Evolutionary conservation across 2,797 vertebrate species (phyloP).

Genomic region (Buceros bicornis): DNA sequence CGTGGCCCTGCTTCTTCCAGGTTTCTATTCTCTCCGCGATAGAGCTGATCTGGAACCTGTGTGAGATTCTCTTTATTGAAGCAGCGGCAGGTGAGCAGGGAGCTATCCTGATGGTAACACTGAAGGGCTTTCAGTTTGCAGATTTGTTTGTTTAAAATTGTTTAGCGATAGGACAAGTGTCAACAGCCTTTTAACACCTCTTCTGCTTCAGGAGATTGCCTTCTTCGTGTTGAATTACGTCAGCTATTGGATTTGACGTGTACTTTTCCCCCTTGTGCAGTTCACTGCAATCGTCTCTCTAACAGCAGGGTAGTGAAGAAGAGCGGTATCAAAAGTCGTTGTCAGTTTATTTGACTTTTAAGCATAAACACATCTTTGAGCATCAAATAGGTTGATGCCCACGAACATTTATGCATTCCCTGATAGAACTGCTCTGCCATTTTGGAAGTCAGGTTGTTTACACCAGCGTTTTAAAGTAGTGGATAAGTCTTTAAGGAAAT

Average conservation of each 20-base stretch:
- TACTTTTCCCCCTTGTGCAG: neutral
- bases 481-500: neutral
- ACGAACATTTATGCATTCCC: neutral
- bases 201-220: neutral
- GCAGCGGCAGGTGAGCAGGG: conserved; percentile 88
- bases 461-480: neutral
- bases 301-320: neutral
- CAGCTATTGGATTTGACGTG: neutral
- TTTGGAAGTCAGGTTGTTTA: neutral
- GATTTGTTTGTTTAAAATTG: neutral
- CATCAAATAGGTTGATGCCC: neutral
- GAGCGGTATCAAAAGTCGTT: neutral
- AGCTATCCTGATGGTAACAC: neutral
- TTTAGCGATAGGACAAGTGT: neutral
- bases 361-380: neutral
- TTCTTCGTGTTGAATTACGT: neutral
- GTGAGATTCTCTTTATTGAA: conserved; percentile 97
- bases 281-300: neutral
- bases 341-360: neutral
- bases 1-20: conserved; percentile 68
- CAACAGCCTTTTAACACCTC: neutral
- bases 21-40: conserved; percentile 93
- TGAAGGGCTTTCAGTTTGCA: neutral
- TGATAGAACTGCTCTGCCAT: neutral
- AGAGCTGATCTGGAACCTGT: conserved; percentile 97